phyloP scores from a whole-genome alignment of 1,140 invertebrate genomes.

The Heliconius melpomene region DNA sequence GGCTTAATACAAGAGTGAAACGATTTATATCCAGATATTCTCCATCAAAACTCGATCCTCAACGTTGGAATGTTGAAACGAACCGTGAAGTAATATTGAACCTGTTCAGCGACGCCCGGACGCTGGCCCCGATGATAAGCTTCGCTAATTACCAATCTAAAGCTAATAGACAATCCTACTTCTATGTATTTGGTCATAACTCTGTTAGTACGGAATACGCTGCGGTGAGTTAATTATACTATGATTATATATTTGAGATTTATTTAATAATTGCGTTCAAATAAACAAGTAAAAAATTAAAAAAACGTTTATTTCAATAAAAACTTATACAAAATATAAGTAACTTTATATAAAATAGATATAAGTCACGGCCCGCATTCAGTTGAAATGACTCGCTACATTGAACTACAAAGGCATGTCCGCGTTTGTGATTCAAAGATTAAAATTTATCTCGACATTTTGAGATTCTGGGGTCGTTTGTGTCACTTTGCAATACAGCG shows the following conservation, averaged over 20 bases:
- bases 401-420: slow-evolving; percentile 18
- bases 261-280: neutral
- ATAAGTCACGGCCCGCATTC: neutral
- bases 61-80: slow-evolving; percentile 83
- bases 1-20: too few species aligned
- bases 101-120: slow-evolving; percentile 92
- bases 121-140: slow-evolving; percentile 87
- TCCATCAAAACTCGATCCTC: slow-evolving; percentile 83
- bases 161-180: slow-evolving; percentile 89
- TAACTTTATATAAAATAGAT: neutral
- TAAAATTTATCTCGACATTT: slow-evolving; percentile 15
- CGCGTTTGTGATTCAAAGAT: slow-evolving; percentile 15
- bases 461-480: neutral
- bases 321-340: neutral
- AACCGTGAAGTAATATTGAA: slow-evolving; percentile 92
- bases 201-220: slow-evolving; percentile 87
- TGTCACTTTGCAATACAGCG: neutral
- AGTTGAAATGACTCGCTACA: slow-evolving; percentile 3
- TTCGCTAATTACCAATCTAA: slow-evolving; percentile 88
- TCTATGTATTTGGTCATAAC: slow-evolving; percentile 94
- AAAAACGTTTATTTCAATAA: too few species aligned
- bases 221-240: slow-evolving; percentile 78
- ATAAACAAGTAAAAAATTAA: too few species aligned
- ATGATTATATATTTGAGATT: slow-evolving; percentile 81
- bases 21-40: slow-evolving; percentile 72